Evolutionary conservation across 2,113 vertebrate genomes (phyloP).

Genomic region (Amblyopsis rosae): DNA sequence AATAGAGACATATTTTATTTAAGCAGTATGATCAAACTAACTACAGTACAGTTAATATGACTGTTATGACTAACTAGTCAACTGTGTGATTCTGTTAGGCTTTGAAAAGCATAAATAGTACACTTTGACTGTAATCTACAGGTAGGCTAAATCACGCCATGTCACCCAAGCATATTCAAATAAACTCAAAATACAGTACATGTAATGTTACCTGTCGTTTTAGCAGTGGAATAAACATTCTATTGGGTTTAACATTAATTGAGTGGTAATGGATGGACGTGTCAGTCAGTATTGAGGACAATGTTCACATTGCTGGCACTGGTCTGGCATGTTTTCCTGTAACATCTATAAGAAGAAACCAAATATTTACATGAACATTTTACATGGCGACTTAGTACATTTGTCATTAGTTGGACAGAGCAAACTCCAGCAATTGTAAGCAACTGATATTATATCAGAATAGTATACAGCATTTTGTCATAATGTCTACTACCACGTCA

Average conservation of each 20-base stretch:
- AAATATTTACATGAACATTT: background rate
- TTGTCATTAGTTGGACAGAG: too few relatives aligned
- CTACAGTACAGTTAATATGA: background rate
- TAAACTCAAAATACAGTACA: conserved; percentile 13
- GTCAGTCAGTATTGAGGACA: conserved; percentile 17
- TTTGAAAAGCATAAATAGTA: conserved; percentile 14
- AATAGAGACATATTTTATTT: background rate
- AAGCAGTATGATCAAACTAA: conserved; percentile 3
- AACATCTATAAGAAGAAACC: conserved; percentile 19
- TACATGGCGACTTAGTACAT: too few relatives aligned
- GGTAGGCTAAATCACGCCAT: conserved; percentile 4
- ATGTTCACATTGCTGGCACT: background rate
- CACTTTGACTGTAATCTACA: conserved; percentile 14
- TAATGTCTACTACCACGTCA: too few relatives aligned
- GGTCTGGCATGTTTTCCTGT: background rate
- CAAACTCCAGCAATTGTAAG: too few relatives aligned
- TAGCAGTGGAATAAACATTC: conserved; percentile 36
- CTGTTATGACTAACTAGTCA: background rate
- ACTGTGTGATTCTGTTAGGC: background rate
- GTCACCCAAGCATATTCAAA: conserved; percentile 3
- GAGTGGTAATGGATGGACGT: conserved; percentile 34
- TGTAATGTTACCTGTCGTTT: conserved; percentile 13
- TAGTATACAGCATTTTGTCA: too few relatives aligned
- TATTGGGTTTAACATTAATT: conserved; percentile 3
- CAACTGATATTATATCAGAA: too few relatives aligned